Conservation (phyloP, 2,113 vertebrate species). For the Dicerorhinus sumatrensis region DNA sequence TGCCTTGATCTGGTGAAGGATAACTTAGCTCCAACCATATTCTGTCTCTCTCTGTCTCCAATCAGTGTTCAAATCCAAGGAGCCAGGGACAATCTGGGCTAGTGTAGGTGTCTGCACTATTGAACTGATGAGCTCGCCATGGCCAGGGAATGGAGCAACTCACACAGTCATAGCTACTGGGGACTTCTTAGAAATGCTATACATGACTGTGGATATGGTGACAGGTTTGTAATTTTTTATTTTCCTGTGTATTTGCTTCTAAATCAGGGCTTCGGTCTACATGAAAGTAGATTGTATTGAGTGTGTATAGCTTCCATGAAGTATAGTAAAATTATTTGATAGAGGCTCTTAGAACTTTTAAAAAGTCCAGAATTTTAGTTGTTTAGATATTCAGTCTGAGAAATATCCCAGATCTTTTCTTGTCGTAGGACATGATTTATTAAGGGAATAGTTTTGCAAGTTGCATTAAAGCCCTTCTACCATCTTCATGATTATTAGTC, state of each 20-base stretch:
- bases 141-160: neutral
- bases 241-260: constrained; percentile 11
- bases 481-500: neutral
- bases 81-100: neutral
- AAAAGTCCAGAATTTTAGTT: neutral
- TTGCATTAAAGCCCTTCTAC: neutral
- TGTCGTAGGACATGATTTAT: neutral
- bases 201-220: neutral
- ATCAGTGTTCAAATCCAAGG: neutral
- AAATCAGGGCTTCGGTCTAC: neutral
- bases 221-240: neutral
- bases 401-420: neutral
- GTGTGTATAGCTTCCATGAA: neutral
- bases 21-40: neutral
- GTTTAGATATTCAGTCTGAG: neutral
- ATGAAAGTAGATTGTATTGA: neutral
- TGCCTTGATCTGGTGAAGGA: neutral
- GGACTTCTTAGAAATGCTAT: neutral
- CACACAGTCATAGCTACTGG: neutral
- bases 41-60: neutral
- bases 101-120: neutral
- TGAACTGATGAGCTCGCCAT: neutral
- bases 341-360: neutral
- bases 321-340: neutral
- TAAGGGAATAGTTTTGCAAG: neutral